These are phyloP conservation scores for Lycaon pictus DNA, from an alignment of 2,113 vertebrate genomes.

Conservation along the genomic window DNA sequence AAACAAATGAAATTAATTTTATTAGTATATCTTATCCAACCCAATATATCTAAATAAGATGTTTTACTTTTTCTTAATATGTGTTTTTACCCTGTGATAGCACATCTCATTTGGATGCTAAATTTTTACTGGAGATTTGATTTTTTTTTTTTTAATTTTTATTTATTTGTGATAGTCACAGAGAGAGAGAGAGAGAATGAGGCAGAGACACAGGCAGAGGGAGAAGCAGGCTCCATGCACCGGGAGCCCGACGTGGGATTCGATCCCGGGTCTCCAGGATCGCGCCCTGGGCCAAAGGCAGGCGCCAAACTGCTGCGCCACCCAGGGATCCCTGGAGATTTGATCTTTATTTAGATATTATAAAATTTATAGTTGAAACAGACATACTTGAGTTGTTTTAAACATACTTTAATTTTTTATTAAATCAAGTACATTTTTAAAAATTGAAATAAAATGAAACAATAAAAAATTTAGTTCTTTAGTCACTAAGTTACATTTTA, in stretches of 20 bases:
- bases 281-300: too few relatives aligned
- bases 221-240: too few relatives aligned
- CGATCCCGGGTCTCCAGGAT: too few relatives aligned
- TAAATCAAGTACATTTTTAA: background rate
- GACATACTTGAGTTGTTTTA: background rate
- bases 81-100: background rate
- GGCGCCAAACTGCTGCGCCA: too few relatives aligned
- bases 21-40: background rate
- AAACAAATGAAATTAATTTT: slow-evolving; percentile 16
- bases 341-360: slow-evolving; percentile 22
- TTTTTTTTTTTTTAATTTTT: too few relatives aligned
- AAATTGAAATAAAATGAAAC: background rate
- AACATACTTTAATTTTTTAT: background rate
- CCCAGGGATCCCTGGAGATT: too few relatives aligned
- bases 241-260: too few relatives aligned
- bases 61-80: background rate
- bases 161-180: too few relatives aligned
- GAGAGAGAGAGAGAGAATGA: too few relatives aligned
- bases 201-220: too few relatives aligned
- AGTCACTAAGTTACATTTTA: background rate
- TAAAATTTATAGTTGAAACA: slow-evolving; percentile 17
- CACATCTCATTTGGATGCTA: background rate
- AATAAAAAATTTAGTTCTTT: background rate
- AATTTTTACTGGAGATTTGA: slow-evolving; percentile 7
- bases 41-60: background rate